Base-by-base conservation (phyloP, 1,140 invertebrate species). In the Gryon sp. region DNA sequence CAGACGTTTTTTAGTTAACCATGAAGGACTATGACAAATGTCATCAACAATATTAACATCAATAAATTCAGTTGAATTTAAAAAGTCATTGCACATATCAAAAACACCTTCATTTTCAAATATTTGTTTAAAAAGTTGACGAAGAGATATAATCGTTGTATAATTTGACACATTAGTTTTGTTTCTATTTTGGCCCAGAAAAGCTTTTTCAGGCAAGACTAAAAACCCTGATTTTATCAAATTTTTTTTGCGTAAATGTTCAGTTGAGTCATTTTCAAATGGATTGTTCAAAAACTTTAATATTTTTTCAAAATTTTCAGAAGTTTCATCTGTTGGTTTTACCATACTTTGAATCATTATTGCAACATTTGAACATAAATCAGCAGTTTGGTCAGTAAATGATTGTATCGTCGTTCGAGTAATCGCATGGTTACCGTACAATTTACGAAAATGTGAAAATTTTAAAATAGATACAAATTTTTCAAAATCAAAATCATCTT, bases 141-240 rank as follows among this genome's bases (percentile, higher is more conserved):
- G 70, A 8, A 75, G 48, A 2, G 62, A 36, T 24, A 75, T 50
- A 20, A 48, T 38, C 4, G 30, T 38, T 18, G n/a, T n/a, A n/a
- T n/a, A 57, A 12, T 28, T 26, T 73, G n/a, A 63, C 57, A n/a
- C n/a, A n/a, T n/a, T n/a, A n/a, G n/a, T n/a, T n/a, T n/a, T n/a
- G n/a, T n/a, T n/a, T n/a, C n/a, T n/a, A n/a, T n/a, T n/a, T n/a
- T 73, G 69, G 41, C 50, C 40, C 20, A 73, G 20, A 41, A 73
- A 73, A 9, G 57, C 8, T 26, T 48, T 63, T 48, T 62, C 36
- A 1, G 50, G 69, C 9, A 19, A 15, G 4, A 63, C 26, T n/a
- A 57, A 43, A 16, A 12, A 48, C 20, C 69, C 57, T 6, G 19
- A 9, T 9, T 40, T 63, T 26, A 19, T 14, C 34, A 73, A 40